Percentiles rank a stretch among this genome's conserved stretches.
Evolutionary conservation across 2,888 invertebrate genomes (phyloP).

Genomic region (Lasioglossum calceatum): DNA sequence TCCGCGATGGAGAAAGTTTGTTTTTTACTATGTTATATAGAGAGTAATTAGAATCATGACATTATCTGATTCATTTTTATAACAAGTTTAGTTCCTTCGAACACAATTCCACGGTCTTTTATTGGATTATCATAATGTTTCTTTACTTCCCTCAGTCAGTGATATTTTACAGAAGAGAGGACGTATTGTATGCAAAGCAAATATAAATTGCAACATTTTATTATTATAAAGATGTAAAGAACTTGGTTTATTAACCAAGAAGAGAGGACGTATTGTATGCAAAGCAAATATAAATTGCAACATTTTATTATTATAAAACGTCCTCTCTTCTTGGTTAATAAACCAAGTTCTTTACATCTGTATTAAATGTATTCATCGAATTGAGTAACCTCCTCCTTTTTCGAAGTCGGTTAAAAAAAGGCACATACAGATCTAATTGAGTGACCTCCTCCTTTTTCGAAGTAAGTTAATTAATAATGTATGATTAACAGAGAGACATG

Average conservation of each 20-base stretch:
- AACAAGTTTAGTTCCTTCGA: background rate
- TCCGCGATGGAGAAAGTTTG: conserved; percentile 9
- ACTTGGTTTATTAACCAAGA: too few species aligned
- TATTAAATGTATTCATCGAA: too few species aligned
- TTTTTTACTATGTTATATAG: background rate
- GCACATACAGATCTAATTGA: too few species aligned
- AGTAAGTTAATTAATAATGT: background rate
- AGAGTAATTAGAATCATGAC: conserved; percentile 29
- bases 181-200: background rate
- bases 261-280: too few species aligned
- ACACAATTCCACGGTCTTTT: background rate
- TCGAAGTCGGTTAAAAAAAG: too few species aligned
- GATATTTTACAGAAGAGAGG: too few species aligned
- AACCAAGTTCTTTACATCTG: too few species aligned
- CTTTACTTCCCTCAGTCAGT: background rate
- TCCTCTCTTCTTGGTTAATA: too few species aligned
- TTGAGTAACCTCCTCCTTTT: too few species aligned
- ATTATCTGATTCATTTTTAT: background rate
- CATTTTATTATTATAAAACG: background rate
- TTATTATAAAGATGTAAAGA: too few species aligned
- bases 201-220: background rate
- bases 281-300: background rate
- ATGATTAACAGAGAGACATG: background rate
- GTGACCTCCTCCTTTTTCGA: too few species aligned
- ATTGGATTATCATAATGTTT: background rate